These are phyloP conservation scores for Zosterops hypoxanthus DNA, from an alignment of 2,113 vertebrate species.

Conservation along the genomic window DNA sequence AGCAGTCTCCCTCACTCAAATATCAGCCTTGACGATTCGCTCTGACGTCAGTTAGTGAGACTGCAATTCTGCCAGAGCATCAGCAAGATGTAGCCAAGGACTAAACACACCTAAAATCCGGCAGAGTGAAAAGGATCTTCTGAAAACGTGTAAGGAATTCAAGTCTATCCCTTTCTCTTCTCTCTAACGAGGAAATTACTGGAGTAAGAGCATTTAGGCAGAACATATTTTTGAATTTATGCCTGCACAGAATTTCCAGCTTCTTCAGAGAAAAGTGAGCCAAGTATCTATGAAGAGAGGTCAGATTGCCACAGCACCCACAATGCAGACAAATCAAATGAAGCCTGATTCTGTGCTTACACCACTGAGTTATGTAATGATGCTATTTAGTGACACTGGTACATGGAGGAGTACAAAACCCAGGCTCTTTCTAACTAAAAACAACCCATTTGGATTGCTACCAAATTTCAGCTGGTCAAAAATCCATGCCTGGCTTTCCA, in stretches of 20 bases:
- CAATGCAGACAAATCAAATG: not conserved
- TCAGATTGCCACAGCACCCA: constrained; percentile 3
- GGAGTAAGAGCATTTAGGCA: constrained; percentile 29
- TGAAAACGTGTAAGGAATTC: constrained; percentile 8
- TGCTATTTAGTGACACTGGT: not conserved
- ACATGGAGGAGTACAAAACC: not conserved
- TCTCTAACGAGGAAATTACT: not conserved
- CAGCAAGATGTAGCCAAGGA: constrained; percentile 24
- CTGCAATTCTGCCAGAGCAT: constrained; percentile 1
- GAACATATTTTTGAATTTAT: constrained; percentile 6
- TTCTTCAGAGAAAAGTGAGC: constrained; percentile 7
- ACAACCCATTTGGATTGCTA: not conserved
- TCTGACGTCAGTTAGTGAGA: not conserved
- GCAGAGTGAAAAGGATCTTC: constrained; percentile 14
- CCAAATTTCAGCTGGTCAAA: constrained; percentile 4
- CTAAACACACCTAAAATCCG: constrained; percentile 1
- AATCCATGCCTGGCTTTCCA: constrained; percentile 46
- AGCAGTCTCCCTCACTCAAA: not conserved
- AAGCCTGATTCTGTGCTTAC: not conserved
- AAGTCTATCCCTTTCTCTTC: not conserved
- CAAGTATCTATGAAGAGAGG: not conserved
- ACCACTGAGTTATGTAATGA: not conserved
- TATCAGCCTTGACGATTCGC: not conserved
- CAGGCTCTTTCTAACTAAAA: not conserved
- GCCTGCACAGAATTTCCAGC: not conserved